Base-by-base conservation (phyloP, 2,888 invertebrate species). In the Sarcophaga caerulescens region DNA sequence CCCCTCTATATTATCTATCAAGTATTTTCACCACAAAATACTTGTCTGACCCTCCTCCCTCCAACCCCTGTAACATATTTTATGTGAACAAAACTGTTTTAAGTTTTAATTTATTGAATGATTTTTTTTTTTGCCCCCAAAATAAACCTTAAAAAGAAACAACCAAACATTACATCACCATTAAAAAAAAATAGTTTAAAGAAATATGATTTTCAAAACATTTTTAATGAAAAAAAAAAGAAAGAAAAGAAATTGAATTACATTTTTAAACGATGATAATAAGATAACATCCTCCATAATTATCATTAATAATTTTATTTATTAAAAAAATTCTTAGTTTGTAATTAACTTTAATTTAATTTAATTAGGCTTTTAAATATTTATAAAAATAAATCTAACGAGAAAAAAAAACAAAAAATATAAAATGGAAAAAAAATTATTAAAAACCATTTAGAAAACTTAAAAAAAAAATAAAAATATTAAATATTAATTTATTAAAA, bases 1-100 rank as follows among this genome's bases (percentile, higher is more conserved):
- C 17, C 12, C 52, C n/a, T n/a, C n/a, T n/a, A n/a, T n/a, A n/a
- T 35, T 35, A 35, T 8, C 35, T 35, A 35, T 8, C 8, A 35
- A 35, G 35, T 35, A 1, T 35, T 35, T 35, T 35, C 35, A 35
- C 8, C 35, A 35, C 6, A 35, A 35, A 47, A 47, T 47, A 12
- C 47, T 52, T 17, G 52, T 52, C 52, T 52, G 12, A 12, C 5
- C 17, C 52, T 52, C 4, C n/a, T n/a, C n/a, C n/a, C n/a, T n/a
- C 47, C 4, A 17, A 14, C 1, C 5, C 17, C 14, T 65, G 12
- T 25, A 52, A 45, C 10, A 14, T 3, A 3, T 70, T 6, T 63
- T 52, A 81, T 81, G 10, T 35, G 81, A 70, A 71, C 81, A 88
- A 89, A 89, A 89, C 89, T 89, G 89, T 89, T 89, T 89, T 89